Evolutionary conservation across 1,140 invertebrate genomes (phyloP).

Genomic region (Brachionus manjavacas): DNA sequence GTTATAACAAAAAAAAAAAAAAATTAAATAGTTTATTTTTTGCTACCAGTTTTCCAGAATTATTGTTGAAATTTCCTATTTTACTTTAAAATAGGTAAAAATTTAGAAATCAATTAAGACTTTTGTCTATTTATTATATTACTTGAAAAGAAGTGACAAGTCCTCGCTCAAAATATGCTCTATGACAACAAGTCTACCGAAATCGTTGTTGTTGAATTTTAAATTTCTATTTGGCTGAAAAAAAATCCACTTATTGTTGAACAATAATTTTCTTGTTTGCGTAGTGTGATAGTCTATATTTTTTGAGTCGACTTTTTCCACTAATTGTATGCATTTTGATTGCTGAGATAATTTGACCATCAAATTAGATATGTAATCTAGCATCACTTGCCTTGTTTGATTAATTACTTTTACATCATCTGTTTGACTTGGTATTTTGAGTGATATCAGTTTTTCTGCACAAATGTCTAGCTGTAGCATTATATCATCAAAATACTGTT

Average conservation of each 20-base stretch:
- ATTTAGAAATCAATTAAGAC: neutral
- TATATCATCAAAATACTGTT: neutral
- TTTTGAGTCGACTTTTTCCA: neutral
- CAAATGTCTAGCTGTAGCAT: neutral
- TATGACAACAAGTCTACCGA: neutral
- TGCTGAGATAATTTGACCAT: neutral
- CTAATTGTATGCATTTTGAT: neutral
- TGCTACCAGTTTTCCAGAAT: neutral
- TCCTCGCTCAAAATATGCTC: neutral
- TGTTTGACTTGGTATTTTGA: neutral
- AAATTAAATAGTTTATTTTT: neutral
- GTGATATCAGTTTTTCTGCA: neutral
- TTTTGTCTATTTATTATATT: neutral
- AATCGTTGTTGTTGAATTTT: neutral
- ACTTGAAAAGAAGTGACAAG: neutral
- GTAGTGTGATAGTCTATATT: neutral
- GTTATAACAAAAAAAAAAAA: neutral
- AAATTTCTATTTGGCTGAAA: neutral
- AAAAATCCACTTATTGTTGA: constrained; percentile 7
- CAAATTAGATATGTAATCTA: neutral
- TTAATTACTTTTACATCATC: neutral
- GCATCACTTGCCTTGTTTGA: neutral
- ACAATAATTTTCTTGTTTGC: neutral
- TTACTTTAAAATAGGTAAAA: neutral
- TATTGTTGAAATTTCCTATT: neutral